Conservation (phyloP, 2,113 vertebrate genomes). For the Thalassarche chlororhynchos region DNA sequence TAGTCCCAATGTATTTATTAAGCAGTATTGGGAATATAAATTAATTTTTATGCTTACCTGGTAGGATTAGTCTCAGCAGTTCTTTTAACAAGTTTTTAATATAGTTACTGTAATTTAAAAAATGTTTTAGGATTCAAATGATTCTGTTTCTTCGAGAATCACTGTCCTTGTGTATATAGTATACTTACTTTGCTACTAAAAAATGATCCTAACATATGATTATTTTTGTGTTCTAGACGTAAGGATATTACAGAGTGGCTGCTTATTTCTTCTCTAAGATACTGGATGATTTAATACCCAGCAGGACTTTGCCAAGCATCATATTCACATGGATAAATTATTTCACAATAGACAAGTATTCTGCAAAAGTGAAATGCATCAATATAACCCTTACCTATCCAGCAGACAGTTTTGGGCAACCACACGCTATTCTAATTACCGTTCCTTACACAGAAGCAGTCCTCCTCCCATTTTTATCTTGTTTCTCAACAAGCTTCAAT, state of each 20-base stretch:
- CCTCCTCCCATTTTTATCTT: background rate
- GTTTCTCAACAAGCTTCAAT: background rate
- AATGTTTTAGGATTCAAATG: background rate
- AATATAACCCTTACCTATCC: background rate
- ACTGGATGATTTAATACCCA: slow-evolving; percentile 82
- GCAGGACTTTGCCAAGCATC: slow-evolving; percentile 82
- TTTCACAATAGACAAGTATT: slow-evolving; percentile 84
- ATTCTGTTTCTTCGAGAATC: background rate
- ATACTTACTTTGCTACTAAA: background rate
- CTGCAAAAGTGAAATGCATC: background rate
- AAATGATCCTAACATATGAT: background rate
- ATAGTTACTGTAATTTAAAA: background rate
- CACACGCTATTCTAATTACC: background rate
- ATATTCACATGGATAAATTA: slow-evolving; percentile 83
- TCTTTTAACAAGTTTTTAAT: background rate
- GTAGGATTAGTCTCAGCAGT: background rate
- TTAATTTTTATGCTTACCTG: background rate
- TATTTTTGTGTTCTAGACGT: slow-evolving; percentile 72
- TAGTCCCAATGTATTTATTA: background rate
- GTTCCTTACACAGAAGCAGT: background rate
- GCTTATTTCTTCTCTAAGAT: slow-evolving; percentile 89
- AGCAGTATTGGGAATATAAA: background rate
- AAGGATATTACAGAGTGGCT: slow-evolving; percentile 88
- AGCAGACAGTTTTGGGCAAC: background rate
- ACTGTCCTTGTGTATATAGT: background rate